Conservation (phyloP, 1,140 invertebrate genomes). For the Theocolax elegans region DNA sequence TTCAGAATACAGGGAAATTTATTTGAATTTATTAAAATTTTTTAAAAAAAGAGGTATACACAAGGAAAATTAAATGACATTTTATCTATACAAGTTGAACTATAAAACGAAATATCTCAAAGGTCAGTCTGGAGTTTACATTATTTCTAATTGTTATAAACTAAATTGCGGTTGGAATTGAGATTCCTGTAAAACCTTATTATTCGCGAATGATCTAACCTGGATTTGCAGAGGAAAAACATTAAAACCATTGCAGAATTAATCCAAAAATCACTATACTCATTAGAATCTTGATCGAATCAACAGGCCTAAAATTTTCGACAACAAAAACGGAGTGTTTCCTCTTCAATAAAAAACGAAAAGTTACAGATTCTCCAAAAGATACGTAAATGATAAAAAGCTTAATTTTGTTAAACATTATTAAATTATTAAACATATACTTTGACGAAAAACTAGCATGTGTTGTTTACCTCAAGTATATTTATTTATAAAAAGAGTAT, state of each 20-base stretch:
- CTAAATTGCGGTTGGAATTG: no score
- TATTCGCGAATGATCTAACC: conserved; percentile 40
- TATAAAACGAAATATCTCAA: no score
- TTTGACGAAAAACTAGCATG: conserved; percentile 41
- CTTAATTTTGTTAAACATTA: conserved; percentile 16
- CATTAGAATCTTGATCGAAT: conserved; percentile 21
- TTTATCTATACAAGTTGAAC: no score
- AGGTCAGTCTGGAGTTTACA: no score
- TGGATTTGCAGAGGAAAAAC: conserved; percentile 21
- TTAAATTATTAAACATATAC: conserved; percentile 42
- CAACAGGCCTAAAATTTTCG: conserved; percentile 43
- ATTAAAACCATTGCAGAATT: conserved; percentile 12
- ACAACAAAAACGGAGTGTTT: conserved; percentile 33
- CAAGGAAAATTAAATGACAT: no score
- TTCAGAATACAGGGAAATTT: no score
- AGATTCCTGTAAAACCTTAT: no score
- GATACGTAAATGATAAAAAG: neutral
- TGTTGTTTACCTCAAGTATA: conserved; percentile 23
- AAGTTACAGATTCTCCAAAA: neutral
- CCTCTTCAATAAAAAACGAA: conserved; percentile 27
- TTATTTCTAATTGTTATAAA: no score
- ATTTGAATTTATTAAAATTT: no score
- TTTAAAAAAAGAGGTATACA: no score
- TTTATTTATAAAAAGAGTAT: no score
- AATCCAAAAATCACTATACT: conserved; percentile 14